Conservation (phyloP, 2,888 invertebrate genomes). For the Dioctria rufipes region DNA sequence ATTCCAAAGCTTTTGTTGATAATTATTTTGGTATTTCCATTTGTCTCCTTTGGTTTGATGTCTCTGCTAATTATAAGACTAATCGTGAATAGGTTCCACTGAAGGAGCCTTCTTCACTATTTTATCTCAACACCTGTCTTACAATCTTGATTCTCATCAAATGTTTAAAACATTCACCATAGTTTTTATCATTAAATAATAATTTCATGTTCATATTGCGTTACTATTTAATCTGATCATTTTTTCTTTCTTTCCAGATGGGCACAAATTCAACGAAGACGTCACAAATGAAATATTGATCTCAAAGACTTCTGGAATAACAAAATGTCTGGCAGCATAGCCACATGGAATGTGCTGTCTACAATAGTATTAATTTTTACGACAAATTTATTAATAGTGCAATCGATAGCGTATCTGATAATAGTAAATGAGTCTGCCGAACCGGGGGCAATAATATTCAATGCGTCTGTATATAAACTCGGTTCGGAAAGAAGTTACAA, state of each 20-base stretch:
- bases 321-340: conserved; percentile 44
- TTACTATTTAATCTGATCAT: background rate
- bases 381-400: conserved; percentile 51
- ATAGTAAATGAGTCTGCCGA: conserved; percentile 75
- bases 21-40: no score
- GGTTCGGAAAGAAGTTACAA: conserved; percentile 85
- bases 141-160: no score
- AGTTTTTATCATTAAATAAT: no score
- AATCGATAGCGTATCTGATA: conserved; percentile 73
- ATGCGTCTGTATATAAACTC: conserved; percentile 85
- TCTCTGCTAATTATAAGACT: no score
- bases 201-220: no score
- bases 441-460: conserved; percentile 80
- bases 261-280: background rate
- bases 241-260: conserved; percentile 34
- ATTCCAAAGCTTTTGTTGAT: no score
- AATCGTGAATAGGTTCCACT: no score
- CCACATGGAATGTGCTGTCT: conserved; percentile 22
- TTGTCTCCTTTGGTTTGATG: no score
- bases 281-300: conserved; percentile 10
- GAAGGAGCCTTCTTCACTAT: no score
- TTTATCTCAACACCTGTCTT: no score
- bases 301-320: background rate
- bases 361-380: conserved; percentile 42
- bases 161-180: no score